phyloP scores from a whole-genome alignment of 2,888 invertebrate genomes.

The Pollenia griseotomentosa region DNA sequence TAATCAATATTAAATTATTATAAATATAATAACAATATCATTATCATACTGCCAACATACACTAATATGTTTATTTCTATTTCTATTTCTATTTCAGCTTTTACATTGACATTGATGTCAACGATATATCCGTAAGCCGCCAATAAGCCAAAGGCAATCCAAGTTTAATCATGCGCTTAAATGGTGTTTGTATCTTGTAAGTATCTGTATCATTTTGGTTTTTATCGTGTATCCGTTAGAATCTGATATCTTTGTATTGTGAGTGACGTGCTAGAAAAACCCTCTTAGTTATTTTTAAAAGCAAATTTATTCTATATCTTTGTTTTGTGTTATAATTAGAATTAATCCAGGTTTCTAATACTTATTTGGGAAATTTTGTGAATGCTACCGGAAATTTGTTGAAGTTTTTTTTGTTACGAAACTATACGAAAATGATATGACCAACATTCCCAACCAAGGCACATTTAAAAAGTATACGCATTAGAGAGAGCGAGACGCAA shows the following conservation, averaged over 20 bases:
- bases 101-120: conserved; percentile 66
- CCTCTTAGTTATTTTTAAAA: not conserved
- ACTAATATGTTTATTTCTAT: not conserved
- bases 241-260: not conserved
- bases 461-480: too few species aligned
- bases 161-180: not conserved
- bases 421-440: too few species aligned
- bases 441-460: too few species aligned
- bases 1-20: conserved; percentile 25
- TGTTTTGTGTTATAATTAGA: not conserved
- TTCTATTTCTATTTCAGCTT: conserved; percentile 6
- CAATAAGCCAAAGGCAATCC: conserved; percentile 18
- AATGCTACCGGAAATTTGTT: conserved; percentile 2
- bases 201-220: conserved; percentile 32
- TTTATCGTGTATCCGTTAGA: conserved; percentile 38
- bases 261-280: conserved; percentile 21
- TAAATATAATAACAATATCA: conserved; percentile 2
- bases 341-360: not conserved
- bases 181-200: not conserved
- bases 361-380: not conserved
- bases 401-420: too few species aligned
- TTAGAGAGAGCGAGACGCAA: too few species aligned
- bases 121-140: conserved; percentile 57
- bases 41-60: not conserved
- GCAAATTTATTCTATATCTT: not conserved